Conservation (phyloP, 1,140 invertebrate genomes). For the Galendromus occidentalis region DNA sequence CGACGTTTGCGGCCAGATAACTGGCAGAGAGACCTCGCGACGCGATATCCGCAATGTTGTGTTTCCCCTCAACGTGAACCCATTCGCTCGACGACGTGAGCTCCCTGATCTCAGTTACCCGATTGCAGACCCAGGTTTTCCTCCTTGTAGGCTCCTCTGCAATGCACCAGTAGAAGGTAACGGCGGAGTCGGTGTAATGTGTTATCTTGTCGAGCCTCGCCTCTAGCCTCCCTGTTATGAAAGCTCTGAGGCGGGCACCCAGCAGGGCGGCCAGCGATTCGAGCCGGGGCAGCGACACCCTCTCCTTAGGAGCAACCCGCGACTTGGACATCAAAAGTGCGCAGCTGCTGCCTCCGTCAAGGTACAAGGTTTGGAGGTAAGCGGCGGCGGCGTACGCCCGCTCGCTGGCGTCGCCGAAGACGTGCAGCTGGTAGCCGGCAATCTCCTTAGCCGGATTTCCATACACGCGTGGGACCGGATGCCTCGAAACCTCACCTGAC, state of each 20-base stretch:
- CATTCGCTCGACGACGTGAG: background rate
- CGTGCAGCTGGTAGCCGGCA: slow-evolving; percentile 4
- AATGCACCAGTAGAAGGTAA: background rate
- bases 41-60: background rate
- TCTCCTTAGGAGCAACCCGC: slow-evolving; percentile 14
- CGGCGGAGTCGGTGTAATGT: background rate
- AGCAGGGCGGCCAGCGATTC: slow-evolving; percentile 12
- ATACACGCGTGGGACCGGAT: background rate
- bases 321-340: slow-evolving; percentile 6
- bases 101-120: background rate
- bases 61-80: background rate
- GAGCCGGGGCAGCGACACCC: slow-evolving; percentile 5
- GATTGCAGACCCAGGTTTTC: background rate
- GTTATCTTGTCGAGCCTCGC: background rate
- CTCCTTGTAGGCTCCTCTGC: background rate
- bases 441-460: background rate
- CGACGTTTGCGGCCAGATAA: background rate
- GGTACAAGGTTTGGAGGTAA: background rate
- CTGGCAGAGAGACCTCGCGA: background rate
- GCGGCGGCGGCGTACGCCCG: slow-evolving; percentile 16
- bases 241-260: background rate
- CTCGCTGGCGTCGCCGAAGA: slow-evolving; percentile 16
- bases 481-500: background rate
- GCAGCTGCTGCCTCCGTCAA: background rate
- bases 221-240: background rate